phyloP scores from a whole-genome alignment of 53 echinoderm and acorn worm species.

The Mesocentrotus franciscanus region DNA sequence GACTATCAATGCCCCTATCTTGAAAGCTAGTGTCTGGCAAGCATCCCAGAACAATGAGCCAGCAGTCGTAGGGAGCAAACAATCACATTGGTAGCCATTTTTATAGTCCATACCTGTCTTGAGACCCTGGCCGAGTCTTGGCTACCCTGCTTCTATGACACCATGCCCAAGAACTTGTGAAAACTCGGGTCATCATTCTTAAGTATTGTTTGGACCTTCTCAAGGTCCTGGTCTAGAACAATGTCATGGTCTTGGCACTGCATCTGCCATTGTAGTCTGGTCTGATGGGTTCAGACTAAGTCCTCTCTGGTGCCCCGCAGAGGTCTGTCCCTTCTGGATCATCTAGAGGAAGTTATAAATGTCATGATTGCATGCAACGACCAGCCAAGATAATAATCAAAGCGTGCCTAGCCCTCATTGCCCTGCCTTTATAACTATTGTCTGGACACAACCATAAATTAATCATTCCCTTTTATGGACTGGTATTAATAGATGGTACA shows the following conservation, averaged over 20 bases:
- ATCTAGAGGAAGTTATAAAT: conserved; percentile 54
- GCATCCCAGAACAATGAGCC: neutral
- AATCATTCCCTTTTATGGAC: conserved; percentile 56
- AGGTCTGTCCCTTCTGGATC: conserved; percentile 13
- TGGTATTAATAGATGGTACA: conserved; percentile 25
- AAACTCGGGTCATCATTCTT: neutral
- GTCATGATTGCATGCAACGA: conserved; percentile 64
- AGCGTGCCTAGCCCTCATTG: neutral
- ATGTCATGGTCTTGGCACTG: conserved; percentile 27
- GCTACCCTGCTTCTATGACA: neutral
- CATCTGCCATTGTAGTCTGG: conserved; percentile 10
- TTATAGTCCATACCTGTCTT: neutral
- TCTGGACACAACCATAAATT: conserved; percentile 40
- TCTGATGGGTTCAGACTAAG: conserved; percentile 39
- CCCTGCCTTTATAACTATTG: conserved; percentile 8
- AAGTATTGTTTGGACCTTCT: neutral
- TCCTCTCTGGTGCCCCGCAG: conserved; percentile 24
- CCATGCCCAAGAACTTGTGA: neutral
- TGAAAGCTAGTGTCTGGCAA: neutral
- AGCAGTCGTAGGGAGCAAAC: neutral
- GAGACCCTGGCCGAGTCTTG: neutral
- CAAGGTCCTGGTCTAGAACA: neutral
- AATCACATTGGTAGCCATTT: neutral
- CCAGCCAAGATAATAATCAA: conserved; percentile 56
- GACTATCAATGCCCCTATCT: neutral